A percentile compares a stretch with the other conserved stretches of the same genome.
These are phyloP conservation scores for Acanthiza pusilla DNA, from an alignment of 2,797 vertebrate species.

Conservation along the genomic window DNA sequence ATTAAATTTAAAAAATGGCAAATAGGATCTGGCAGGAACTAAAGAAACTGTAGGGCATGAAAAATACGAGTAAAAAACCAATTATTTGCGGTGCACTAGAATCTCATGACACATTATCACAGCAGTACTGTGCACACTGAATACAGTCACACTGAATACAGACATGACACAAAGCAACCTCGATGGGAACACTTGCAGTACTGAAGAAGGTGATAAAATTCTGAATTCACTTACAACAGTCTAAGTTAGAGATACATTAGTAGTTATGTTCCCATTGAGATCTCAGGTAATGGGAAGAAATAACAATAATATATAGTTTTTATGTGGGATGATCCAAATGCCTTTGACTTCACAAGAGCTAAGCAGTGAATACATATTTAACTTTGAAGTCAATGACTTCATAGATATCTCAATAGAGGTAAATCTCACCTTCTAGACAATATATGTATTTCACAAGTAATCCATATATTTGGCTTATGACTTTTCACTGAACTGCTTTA, in stretches of 20 bases:
- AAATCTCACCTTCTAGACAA: neutral
- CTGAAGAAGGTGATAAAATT: constrained; percentile 41
- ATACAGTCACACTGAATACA: neutral
- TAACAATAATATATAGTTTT: constrained; percentile 32
- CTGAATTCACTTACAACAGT: constrained; percentile 1
- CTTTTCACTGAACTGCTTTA: neutral
- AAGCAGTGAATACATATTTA: neutral
- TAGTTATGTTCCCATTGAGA: constrained; percentile 35
- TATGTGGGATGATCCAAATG: constrained; percentile 16
- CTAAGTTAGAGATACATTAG: constrained; percentile 21
- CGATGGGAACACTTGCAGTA: neutral
- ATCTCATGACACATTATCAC: neutral
- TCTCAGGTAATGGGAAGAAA: constrained; percentile 30
- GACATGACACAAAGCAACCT: neutral
- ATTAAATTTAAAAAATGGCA: neutral
- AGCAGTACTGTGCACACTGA: neutral
- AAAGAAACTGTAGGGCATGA: neutral
- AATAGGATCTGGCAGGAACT: neutral
- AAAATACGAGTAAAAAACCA: neutral
- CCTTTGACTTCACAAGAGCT: constrained; percentile 7
- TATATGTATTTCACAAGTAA: neutral
- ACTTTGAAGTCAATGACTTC: neutral
- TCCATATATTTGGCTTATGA: neutral
- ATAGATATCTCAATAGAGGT: neutral
- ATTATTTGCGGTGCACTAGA: neutral